A percentile compares a stretch with the other conserved stretches of the same genome.
phyloP scores from a whole-genome alignment of 2,797 vertebrate genomes.

The Xiphorhynchus erythropygius region DNA sequence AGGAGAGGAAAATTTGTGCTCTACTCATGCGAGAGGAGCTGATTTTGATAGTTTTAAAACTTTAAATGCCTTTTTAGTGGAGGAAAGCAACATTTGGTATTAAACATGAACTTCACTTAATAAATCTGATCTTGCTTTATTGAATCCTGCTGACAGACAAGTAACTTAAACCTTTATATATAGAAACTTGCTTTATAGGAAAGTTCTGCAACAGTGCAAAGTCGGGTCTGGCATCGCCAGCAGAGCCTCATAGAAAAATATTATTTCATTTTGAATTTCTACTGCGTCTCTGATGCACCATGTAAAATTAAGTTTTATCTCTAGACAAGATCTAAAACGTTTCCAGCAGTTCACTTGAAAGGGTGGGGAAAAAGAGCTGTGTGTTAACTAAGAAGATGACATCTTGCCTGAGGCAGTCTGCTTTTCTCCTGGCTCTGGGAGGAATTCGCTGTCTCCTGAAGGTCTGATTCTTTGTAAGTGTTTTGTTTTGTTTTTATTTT shows the following conservation, averaged over 20 bases:
- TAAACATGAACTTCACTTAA: background rate
- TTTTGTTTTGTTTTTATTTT: background rate
- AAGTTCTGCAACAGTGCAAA: background rate
- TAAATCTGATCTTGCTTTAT: background rate
- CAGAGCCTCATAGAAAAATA: background rate
- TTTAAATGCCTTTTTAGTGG: background rate
- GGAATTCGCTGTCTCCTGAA: conserved; percentile 45
- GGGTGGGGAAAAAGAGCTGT: conserved; percentile 19
- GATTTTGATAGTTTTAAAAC: background rate
- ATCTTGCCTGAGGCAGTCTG: conserved; percentile 49
- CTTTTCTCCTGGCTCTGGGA: conserved; percentile 48
- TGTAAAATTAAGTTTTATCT: conserved; percentile 65
- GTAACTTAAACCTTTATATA: background rate
- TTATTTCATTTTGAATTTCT: conserved; percentile 13
- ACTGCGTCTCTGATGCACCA: background rate
- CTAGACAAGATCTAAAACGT: conserved; percentile 58
- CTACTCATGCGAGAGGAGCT: background rate
- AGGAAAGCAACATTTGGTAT: background rate
- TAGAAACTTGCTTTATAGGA: background rate
- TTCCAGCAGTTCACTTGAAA: conserved; percentile 60
- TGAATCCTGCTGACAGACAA: conserved; percentile 4
- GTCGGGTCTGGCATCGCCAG: background rate
- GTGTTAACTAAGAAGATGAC: conserved; percentile 64
- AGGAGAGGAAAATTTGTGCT: background rate
- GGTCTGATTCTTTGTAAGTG: conserved; percentile 13